Evolutionary conservation across 2,113 vertebrate genomes (phyloP), one percentile per base, ranked within the genome.

Genomic region (Ophiodon elongatus): DNA sequence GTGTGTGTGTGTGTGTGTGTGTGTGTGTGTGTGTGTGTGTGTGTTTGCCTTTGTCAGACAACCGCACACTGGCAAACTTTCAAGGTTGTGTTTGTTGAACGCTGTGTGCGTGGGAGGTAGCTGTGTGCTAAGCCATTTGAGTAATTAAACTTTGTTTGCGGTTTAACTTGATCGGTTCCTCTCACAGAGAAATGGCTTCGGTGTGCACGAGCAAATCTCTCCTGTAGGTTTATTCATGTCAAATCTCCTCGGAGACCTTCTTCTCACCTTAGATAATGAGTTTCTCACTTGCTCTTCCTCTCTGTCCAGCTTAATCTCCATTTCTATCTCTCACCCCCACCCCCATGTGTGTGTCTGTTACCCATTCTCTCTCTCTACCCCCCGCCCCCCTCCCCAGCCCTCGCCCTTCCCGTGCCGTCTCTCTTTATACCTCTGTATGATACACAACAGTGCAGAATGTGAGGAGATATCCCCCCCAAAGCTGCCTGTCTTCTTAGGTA

Each of bases 41-140:
- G 50, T 23, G 33, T 83, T 60, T 87, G 56, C 21, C 68, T 83
- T 45, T 85, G 74, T 77, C 65, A 63, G 41, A 77, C 27, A 82
- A 70, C 85, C 67, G 47, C 88, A 85, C 85, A 64, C 39, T 77
- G 64, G 76, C 79, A 89, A 93, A 91, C 87, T 92, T 90, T 88
- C 57, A 87, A 87, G 87, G 80, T 87, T 43, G 72, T 86, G 71
- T 87, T 86, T 91, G 85, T 64, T 57, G 29, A 89, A 37, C 33
- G 1, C 19, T 73, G 52, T 74, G 72, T 74, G 70, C 2, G 1
- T 60, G 31, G 63, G 63, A 71, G 62, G 75, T 35, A 27, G n/a
- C 39, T 21, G 45, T 59, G 63, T 31, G 83, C 77, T 83, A 75
- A 89, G 79, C 70, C 54, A 19, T 73, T 73, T 75, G 66, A 74